Conservation (phyloP, 2,113 vertebrate genomes). For the Urocitellus parryii region DNA sequence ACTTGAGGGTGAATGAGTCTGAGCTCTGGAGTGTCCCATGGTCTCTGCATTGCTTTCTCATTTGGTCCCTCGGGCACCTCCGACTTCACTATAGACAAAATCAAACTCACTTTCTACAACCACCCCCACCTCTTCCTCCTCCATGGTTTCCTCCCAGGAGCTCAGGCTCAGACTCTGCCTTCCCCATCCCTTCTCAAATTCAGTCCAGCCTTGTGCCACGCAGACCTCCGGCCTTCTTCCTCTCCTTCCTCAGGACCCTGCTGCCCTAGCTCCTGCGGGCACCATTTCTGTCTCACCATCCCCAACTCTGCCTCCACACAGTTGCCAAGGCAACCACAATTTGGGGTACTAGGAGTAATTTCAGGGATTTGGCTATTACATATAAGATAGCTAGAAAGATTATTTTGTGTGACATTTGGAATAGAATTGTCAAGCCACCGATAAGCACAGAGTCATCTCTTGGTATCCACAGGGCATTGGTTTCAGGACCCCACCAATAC, state of each 20-base stretch:
- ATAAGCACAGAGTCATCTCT: slow-evolving; percentile 3
- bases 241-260: neutral
- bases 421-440: neutral
- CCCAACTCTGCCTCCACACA: neutral
- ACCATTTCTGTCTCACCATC: neutral
- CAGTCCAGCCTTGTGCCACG: neutral
- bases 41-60: neutral
- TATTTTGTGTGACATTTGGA: slow-evolving; percentile 23
- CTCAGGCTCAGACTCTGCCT: too few relatives aligned
- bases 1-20: neutral
- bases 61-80: neutral
- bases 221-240: neutral
- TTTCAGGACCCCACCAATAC: neutral
- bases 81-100: too few relatives aligned
- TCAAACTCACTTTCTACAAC: too few relatives aligned
- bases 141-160: too few relatives aligned
- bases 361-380: slow-evolving; percentile 44
- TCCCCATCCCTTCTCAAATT: neutral
- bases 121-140: too few relatives aligned
- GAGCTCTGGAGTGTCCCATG: neutral
- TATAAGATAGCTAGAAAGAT: slow-evolving; percentile 25
- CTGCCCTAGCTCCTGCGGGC: neutral
- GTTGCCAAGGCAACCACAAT: slow-evolving; percentile 16
- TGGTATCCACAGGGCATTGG: neutral
- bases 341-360: slow-evolving; percentile 1